phyloP scores from a whole-genome alignment of 2,888 invertebrate species.

The Polyommatus icarus region DNA sequence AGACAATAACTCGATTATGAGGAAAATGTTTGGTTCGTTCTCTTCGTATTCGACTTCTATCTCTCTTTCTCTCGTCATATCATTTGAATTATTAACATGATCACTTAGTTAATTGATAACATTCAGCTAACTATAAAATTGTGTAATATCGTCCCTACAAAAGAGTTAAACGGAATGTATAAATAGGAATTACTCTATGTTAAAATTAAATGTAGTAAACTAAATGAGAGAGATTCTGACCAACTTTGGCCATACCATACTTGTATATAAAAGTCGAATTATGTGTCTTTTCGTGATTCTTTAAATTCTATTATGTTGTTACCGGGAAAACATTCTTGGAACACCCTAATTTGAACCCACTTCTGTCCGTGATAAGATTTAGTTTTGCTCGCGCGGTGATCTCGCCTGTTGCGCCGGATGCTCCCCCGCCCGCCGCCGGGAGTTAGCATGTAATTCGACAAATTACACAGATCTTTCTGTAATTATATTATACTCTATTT shows the following conservation, averaged over 20 bases:
- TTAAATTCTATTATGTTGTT: background rate
- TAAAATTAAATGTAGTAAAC: too few relatives aligned
- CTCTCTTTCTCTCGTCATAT: too few relatives aligned
- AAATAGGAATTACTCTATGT: too few relatives aligned
- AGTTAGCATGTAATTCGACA: slow-evolving; percentile 73
- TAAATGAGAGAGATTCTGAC: too few relatives aligned
- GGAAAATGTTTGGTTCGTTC: background rate
- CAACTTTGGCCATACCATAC: too few relatives aligned
- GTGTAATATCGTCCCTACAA: too few relatives aligned
- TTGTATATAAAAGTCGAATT: too few relatives aligned
- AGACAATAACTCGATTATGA: background rate
- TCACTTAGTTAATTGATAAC: too few relatives aligned
- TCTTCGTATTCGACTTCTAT: too few relatives aligned
- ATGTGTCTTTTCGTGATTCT: background rate
- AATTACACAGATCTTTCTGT: slow-evolving; percentile 67
- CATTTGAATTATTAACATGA: too few relatives aligned
- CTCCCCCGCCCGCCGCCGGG: slow-evolving; percentile 64
- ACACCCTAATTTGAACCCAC: background rate
- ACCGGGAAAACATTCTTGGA: background rate
- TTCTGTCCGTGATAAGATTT: background rate
- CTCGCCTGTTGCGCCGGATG: slow-evolving; percentile 75
- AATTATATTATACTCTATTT: slow-evolving; percentile 67
- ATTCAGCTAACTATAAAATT: too few relatives aligned
- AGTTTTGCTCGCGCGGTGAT: background rate
- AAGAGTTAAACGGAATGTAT: too few relatives aligned